These are phyloP conservation scores for Entomobrya multifasciata DNA, from an alignment of 2,888 invertebrate genomes.

Conservation along the genomic window DNA sequence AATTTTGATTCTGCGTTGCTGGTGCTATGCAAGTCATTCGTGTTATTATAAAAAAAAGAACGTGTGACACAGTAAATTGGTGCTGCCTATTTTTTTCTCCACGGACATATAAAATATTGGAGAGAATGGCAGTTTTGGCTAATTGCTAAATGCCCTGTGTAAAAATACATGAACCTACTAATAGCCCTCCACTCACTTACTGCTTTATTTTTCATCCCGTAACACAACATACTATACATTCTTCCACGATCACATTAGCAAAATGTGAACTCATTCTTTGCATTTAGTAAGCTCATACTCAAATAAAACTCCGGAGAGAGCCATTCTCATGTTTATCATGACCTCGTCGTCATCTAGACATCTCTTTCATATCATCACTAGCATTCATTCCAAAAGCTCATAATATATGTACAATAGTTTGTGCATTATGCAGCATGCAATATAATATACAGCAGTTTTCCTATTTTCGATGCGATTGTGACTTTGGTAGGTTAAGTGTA, in stretches of 20 bases:
- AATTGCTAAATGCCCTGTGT: slow-evolving; percentile 55
- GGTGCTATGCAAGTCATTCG: background rate
- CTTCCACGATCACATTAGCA: slow-evolving; percentile 19
- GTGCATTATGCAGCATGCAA: slow-evolving; percentile 5
- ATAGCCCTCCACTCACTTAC: background rate
- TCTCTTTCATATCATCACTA: background rate
- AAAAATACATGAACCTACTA: slow-evolving; percentile 37
- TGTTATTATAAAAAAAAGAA: slow-evolving; percentile 40
- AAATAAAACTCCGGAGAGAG: slow-evolving; percentile 35
- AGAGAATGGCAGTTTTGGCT: slow-evolving; percentile 50
- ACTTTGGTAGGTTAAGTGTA: background rate
- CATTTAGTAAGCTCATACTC: background rate
- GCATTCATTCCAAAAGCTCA: background rate
- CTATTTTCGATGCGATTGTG: background rate
- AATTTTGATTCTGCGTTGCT: slow-evolving; percentile 48
- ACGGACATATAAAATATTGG: slow-evolving; percentile 44
- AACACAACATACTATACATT: background rate
- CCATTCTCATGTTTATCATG: background rate
- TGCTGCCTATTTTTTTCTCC: slow-evolving; percentile 24
- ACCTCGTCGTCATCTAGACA: slow-evolving; percentile 32
- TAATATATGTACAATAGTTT: background rate
- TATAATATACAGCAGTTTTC: background rate
- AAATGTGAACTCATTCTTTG: slow-evolving; percentile 14
- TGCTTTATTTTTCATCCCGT: too few relatives aligned
- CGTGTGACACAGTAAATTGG: slow-evolving; percentile 14